Evolutionary conservation across 2,113 vertebrate genomes (phyloP).

Genomic region (Dissostichus mawsoni): DNA sequence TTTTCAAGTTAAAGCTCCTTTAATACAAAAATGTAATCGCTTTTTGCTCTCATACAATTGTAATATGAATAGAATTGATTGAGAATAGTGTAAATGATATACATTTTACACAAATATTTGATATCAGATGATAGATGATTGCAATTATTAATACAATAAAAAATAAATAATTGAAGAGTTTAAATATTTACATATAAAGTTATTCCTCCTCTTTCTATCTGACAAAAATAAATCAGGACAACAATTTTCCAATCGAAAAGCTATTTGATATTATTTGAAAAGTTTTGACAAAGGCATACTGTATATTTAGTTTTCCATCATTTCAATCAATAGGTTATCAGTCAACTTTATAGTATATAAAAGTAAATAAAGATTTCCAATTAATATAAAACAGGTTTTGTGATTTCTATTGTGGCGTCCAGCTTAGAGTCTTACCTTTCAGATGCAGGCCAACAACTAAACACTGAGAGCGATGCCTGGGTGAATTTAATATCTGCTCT

Average conservation of each 20-base stretch:
- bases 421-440: neutral
- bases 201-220: neutral
- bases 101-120: neutral
- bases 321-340: neutral
- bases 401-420: neutral
- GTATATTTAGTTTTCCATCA: neutral
- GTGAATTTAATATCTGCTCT: neutral
- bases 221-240: neutral
- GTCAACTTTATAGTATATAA: neutral
- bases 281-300: neutral
- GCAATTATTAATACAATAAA: neutral
- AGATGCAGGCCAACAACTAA: neutral
- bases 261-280: neutral
- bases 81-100: too few relatives aligned
- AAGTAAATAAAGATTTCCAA: neutral
- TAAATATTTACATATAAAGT: neutral
- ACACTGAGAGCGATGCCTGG: neutral
- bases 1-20: neutral
- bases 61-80: neutral
- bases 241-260: neutral
- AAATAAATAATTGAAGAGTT: neutral
- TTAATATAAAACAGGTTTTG: neutral
- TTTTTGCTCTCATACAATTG: neutral
- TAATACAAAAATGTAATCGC: neutral
- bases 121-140: neutral